phyloP scores from a whole-genome alignment of 2,113 vertebrate species.

The Enhydra lutris region DNA sequence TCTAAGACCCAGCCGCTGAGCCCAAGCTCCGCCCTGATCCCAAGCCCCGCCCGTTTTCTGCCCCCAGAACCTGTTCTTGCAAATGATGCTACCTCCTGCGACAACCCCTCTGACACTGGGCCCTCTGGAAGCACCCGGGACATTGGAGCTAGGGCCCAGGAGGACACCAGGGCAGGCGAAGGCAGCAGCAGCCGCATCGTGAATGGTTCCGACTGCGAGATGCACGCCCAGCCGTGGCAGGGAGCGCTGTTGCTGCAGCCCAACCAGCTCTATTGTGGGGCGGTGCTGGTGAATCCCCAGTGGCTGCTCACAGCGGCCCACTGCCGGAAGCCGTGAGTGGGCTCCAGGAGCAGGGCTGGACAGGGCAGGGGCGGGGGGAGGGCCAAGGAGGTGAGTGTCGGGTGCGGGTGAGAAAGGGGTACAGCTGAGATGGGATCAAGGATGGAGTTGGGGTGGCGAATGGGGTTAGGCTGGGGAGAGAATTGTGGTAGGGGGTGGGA shows the following conservation, averaged over 20 bases:
- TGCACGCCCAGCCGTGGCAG: slow-evolving; percentile 56
- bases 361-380: rapidly evolving
- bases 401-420: no score
- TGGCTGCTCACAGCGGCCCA: slow-evolving; percentile 78
- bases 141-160: not conserved
- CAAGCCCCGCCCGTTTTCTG: not conserved
- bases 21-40: not conserved
- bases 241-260: not conserved
- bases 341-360: rapidly evolving
- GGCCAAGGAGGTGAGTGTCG: rapidly evolving
- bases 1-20: not conserved
- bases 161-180: not conserved
- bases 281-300: slow-evolving; percentile 15
- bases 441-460: not conserved
- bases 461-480: not conserved
- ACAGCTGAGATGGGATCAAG: not conserved
- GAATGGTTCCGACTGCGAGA: slow-evolving; percentile 33
- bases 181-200: slow-evolving; percentile 47
- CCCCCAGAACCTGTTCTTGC: slow-evolving; percentile 13
- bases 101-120: rapidly evolving
- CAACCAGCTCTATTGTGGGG: slow-evolving; percentile 68
- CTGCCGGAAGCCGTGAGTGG: slow-evolving; percentile 70
- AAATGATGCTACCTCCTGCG: not conserved
- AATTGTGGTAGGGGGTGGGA: not conserved
- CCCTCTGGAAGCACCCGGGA: not conserved